Conservation (phyloP, 1,140 invertebrate genomes). For the Dreissena rostriformis region DNA sequence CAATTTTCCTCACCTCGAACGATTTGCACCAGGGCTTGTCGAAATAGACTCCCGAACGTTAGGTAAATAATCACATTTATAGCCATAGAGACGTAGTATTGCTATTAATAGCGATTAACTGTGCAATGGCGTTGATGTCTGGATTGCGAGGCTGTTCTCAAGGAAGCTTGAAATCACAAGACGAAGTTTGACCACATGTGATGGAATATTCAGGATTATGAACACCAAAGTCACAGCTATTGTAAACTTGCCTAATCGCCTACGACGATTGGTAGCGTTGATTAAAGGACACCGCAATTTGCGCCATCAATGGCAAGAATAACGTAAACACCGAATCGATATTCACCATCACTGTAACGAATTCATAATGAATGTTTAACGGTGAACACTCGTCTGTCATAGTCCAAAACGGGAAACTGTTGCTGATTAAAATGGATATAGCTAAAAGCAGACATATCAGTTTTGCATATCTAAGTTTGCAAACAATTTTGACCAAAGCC, state of each 20-base stretch:
- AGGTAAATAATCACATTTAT: slow-evolving; percentile 92
- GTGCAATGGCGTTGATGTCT: slow-evolving; percentile 77
- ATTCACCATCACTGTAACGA: slow-evolving; percentile 83
- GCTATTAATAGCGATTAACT: slow-evolving; percentile 83
- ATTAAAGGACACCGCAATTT: slow-evolving; percentile 31
- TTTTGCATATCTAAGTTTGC: slow-evolving; percentile 69
- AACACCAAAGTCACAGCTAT: slow-evolving; percentile 88
- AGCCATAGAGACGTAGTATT: slow-evolving; percentile 91
- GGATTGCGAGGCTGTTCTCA: not conserved
- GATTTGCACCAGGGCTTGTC: not conserved
- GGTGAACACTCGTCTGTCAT: slow-evolving; percentile 36
- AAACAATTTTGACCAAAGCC: slow-evolving; percentile 64
- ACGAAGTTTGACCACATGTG: slow-evolving; percentile 78
- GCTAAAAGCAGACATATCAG: slow-evolving; percentile 53
- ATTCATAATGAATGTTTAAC: slow-evolving; percentile 41
- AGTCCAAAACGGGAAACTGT: slow-evolving; percentile 74
- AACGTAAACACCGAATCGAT: slow-evolving; percentile 84
- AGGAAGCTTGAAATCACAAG: slow-evolving; percentile 66
- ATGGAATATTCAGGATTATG: slow-evolving; percentile 89
- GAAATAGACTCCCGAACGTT: slow-evolving; percentile 66
- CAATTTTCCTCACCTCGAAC: no score
- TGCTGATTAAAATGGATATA: slow-evolving; percentile 62
- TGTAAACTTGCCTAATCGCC: slow-evolving; percentile 38
- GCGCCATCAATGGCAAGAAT: slow-evolving; percentile 80
- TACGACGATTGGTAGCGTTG: slow-evolving; percentile 34